phyloP scores from a whole-genome alignment of 2,797 vertebrate genomes.

The Diplodus puntazzo region DNA sequence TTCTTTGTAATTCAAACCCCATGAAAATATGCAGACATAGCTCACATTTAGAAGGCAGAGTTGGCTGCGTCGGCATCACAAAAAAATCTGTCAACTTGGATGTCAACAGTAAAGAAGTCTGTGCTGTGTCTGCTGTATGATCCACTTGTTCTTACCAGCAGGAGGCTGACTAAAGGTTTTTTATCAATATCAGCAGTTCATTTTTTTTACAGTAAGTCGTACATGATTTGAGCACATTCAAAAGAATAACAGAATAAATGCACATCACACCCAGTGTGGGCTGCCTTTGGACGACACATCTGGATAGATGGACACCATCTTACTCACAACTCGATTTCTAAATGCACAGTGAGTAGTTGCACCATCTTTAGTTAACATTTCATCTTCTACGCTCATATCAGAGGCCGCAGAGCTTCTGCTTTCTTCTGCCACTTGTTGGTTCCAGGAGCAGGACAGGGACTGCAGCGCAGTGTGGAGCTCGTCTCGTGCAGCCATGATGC shows the following conservation, averaged over 20 bases:
- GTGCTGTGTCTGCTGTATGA: background rate
- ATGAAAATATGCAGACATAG: background rate
- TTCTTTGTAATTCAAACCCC: background rate
- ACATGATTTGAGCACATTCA: constrained; percentile 7
- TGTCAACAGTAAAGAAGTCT: background rate
- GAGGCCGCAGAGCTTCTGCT: constrained; percentile 32
- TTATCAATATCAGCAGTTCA: background rate
- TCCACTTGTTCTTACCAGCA: constrained; percentile 4
- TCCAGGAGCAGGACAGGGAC: constrained; percentile 77
- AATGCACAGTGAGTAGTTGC: constrained; percentile 18
- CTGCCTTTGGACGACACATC: constrained; percentile 59
- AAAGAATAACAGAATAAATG: constrained; percentile 12
- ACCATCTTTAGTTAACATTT: constrained; percentile 33
- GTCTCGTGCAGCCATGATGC: constrained; percentile 58
- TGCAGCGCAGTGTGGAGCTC: constrained; percentile 83
- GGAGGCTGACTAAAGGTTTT: background rate
- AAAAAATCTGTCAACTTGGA: background rate
- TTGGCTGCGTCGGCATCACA: background rate
- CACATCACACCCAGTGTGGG: constrained; percentile 89
- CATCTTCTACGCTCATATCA: constrained; percentile 51
- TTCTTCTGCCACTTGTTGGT: constrained; percentile 51
- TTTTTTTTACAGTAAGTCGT: constrained; percentile 18
- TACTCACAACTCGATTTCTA: constrained; percentile 65
- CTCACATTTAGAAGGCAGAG: background rate
- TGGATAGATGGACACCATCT: constrained; percentile 69